A percentile compares a stretch with the other conserved stretches of the same genome.
These are phyloP conservation scores for Synergus umbraculus DNA, from an alignment of 2,888 invertebrate genomes.

Conservation along the genomic window DNA sequence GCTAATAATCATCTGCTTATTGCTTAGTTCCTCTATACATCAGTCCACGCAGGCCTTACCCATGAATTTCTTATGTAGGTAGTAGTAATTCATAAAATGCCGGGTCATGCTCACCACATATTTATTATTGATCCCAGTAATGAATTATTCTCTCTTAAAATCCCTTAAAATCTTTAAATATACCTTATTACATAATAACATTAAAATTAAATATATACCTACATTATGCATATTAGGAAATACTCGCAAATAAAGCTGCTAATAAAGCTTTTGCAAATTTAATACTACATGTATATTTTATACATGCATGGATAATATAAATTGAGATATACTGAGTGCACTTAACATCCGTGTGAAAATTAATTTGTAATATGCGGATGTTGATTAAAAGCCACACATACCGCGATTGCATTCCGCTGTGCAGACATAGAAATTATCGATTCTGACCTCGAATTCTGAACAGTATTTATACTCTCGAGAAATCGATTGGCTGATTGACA, in stretches of 20 bases:
- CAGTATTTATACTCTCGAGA: neutral
- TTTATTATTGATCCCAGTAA: neutral
- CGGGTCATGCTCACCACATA: neutral
- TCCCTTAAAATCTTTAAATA: neutral
- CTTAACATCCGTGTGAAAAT: neutral
- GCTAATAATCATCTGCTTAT: neutral
- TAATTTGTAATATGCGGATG: conserved; percentile 17
- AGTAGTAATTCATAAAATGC: neutral
- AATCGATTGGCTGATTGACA: neutral
- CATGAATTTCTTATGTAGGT: neutral
- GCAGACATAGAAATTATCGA: neutral
- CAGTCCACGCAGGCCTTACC: neutral
- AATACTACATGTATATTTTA: neutral
- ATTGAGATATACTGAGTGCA: neutral
- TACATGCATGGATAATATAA: neutral
- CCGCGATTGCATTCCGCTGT: neutral
- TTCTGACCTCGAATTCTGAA: conserved; percentile 21
- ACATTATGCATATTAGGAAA: no score
- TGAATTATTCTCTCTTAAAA: neutral
- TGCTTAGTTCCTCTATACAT: neutral
- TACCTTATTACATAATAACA: no score
- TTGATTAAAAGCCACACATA: conserved; percentile 12
- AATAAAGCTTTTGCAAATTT: neutral
- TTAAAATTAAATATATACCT: no score
- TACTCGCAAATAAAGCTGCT: no score